Base-by-base conservation (phyloP, 1,140 invertebrate species). In the Bombus polaris region DNA sequence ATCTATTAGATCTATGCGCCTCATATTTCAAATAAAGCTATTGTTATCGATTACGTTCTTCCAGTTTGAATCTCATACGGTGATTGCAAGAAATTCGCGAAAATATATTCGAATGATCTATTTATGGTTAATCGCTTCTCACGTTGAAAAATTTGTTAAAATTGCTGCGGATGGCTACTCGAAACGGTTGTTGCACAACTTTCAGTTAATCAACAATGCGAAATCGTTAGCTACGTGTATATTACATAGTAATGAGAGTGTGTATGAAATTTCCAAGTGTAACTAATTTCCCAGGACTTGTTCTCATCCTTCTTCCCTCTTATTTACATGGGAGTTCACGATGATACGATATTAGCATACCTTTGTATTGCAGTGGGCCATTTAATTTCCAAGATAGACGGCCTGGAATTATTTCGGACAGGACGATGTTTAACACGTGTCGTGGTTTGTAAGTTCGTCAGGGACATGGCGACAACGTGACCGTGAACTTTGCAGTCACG, bases 351-450 rank as follows among this genome's bases (percentile, higher is more conserved):
- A 53, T 53, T 53, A 53, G 47, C 35, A 1, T 9, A 37, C 12
- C 35, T 32, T 25, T 8, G 22, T 35, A 39, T 78, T 35, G 42
- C 22, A 25, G 15, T 47, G 9, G 18, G 6, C 2, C 66, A 22
- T 22, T 32, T 70, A 73, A 78, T 76, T 66, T 15, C 68, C 15
- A 70, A 68, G 65, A 37, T 78, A n/a, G 28, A 75, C 18, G 47
- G 6, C 47, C 6, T 53, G 47, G 18, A 77, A 35, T 83, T 77
- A 83, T 76, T 59, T 37, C 47, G 12, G 4, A 25, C 3, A 6
- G 15, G 15, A 65, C 12, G 71, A 65, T 75, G 32, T 83, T 83
- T 42, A 72, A 72, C 70, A 12, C 35, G 15, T 18, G 66, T 37
- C 18, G 18, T 1, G 47, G 22, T 22, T 53, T 22, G 47, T 53